Conservation (phyloP, 2,113 vertebrate species). For the Atherinomorus stipes region DNA sequence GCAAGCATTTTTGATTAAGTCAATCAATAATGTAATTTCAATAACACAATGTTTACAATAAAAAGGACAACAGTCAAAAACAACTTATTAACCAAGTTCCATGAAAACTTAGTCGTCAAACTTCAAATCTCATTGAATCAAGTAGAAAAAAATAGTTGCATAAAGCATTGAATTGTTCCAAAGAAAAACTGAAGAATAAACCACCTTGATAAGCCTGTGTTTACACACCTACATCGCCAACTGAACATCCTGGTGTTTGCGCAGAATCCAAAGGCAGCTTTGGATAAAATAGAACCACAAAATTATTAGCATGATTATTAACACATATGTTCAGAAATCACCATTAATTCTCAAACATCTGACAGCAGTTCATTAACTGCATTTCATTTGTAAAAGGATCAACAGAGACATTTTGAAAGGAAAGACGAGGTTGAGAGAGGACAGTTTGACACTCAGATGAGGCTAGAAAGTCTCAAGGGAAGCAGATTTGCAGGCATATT, state of each 20-base stretch:
- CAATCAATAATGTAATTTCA: not conserved
- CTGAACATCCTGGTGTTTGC: not conserved
- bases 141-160: not conserved
- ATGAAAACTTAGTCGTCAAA: slow-evolving; percentile 12
- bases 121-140: not conserved
- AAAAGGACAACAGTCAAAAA: not conserved
- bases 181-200: not conserved
- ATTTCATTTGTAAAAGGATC: slow-evolving; percentile 27
- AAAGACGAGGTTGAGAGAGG: slow-evolving; percentile 44
- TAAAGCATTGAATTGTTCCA: not conserved
- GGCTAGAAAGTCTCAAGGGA: slow-evolving; percentile 45
- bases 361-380: not conserved
- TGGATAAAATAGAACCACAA: not conserved
- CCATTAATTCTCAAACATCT: not conserved
- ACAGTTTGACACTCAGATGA: slow-evolving; percentile 38
- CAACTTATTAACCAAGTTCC: not conserved
- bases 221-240: not conserved
- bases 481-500: slow-evolving; percentile 56
- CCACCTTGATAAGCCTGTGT: not conserved
- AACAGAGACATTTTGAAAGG: slow-evolving; percentile 56
- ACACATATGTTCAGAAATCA: not conserved
- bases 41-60: not conserved
- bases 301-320: not conserved
- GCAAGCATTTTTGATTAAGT: not conserved
- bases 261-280: too few species aligned